phyloP scores from a whole-genome alignment of 2,888 invertebrate genomes.

The Catotricha subobsoleta region DNA sequence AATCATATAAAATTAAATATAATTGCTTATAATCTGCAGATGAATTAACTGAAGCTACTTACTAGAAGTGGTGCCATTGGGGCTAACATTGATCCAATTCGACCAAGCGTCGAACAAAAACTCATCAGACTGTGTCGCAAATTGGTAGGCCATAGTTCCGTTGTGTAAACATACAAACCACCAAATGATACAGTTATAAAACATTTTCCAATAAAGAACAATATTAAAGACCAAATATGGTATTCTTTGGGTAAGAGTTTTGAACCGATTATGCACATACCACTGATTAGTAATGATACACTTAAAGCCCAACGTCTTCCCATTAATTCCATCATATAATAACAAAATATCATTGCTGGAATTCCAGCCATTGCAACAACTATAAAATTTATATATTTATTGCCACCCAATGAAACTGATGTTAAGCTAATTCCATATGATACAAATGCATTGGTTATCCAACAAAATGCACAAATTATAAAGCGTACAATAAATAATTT shows the following conservation, averaged over 20 bases:
- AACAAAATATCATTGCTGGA: constrained; percentile 42
- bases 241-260: constrained; percentile 19
- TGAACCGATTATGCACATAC: constrained; percentile 19
- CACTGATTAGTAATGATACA: constrained; percentile 38
- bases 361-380: constrained; percentile 34
- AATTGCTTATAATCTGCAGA: background rate
- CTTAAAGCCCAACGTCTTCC: constrained; percentile 41
- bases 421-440: constrained; percentile 57
- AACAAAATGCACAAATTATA: constrained; percentile 44
- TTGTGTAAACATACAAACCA: constrained; percentile 39
- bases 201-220: constrained; percentile 40
- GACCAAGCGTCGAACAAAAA: constrained; percentile 41
- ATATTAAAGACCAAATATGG: constrained; percentile 16
- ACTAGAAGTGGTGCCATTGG: constrained; percentile 46
- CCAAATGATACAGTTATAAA: constrained; percentile 40
- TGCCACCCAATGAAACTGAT: constrained; percentile 45
- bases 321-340: constrained; percentile 37
- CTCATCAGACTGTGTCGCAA: constrained; percentile 40
- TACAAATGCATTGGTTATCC: constrained; percentile 52
- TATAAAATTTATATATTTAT: constrained; percentile 54
- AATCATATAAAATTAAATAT: background rate
- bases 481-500: background rate
- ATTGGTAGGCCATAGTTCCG: constrained; percentile 44
- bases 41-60: constrained; percentile 13
- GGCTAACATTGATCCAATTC: constrained; percentile 41